phyloP scores from a whole-genome alignment of 1,140 invertebrate species.

The Ooceraea biroi region DNA sequence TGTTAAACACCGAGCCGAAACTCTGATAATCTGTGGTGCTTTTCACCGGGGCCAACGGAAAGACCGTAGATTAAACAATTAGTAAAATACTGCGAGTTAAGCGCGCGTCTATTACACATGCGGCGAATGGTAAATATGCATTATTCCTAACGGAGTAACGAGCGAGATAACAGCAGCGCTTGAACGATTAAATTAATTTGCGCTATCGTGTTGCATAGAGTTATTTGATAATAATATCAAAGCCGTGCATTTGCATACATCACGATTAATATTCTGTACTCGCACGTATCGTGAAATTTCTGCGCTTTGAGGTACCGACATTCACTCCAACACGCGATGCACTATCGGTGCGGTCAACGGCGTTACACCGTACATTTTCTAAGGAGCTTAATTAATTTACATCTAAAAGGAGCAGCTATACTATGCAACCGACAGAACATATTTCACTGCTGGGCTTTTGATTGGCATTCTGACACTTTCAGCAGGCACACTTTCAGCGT shows the following conservation, averaged over 20 bases:
- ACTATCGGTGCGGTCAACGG: background rate
- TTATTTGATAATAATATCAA: background rate
- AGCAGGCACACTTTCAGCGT: background rate
- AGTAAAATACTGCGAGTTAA: background rate
- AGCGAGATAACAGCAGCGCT: background rate
- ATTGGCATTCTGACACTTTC: conserved; percentile 17
- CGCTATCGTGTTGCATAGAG: background rate
- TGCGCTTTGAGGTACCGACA: background rate
- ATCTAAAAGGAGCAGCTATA: background rate
- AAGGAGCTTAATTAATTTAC: conserved; percentile 12
- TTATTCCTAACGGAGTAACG: conserved; percentile 3
- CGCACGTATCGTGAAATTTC: background rate
- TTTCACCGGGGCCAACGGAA: background rate
- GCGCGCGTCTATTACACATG: too few species aligned
- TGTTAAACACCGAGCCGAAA: background rate
- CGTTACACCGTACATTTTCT: background rate
- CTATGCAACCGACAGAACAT: background rate
- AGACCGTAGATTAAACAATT: background rate
- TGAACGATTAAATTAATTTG: background rate
- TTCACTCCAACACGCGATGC: background rate
- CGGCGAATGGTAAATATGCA: conserved; percentile 5
- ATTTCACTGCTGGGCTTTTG: background rate
- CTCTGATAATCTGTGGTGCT: background rate
- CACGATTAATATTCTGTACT: background rate
- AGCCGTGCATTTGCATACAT: background rate